phyloP scores from a whole-genome alignment of 1,140 invertebrate species.

The Scaptomyza montana region DNA sequence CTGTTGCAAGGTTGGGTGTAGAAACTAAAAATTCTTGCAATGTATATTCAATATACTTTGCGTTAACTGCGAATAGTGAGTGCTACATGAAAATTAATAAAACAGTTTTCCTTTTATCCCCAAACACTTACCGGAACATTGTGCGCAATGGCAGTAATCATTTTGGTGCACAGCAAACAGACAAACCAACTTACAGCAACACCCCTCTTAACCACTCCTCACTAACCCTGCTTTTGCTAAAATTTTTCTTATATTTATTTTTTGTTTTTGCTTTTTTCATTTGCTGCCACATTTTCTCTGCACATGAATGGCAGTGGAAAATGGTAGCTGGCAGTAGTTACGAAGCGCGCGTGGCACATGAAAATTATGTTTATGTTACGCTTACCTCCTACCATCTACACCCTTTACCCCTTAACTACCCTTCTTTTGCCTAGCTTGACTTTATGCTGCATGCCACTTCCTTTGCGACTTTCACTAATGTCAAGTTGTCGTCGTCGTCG shows the following conservation, averaged over 20 bases:
- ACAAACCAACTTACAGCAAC: background rate
- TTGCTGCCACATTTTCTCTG: background rate
- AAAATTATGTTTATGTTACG: constrained; percentile 77
- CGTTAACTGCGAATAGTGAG: constrained; percentile 60
- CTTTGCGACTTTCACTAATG: constrained; percentile 80
- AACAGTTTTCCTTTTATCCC: constrained; percentile 2
- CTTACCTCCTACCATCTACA: constrained; percentile 18
- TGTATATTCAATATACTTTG: constrained; percentile 25
- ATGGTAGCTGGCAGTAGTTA: constrained; percentile 33
- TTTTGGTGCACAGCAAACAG: constrained; percentile 36
- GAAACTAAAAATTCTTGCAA: constrained; percentile 42
- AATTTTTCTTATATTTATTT: background rate
- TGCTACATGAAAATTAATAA: constrained; percentile 63
- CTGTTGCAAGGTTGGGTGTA: too few relatives aligned
- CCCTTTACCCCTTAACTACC: background rate
- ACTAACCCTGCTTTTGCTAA: background rate
- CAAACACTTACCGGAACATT: constrained; percentile 5
- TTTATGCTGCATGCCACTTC: constrained; percentile 75
- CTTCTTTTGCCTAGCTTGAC: constrained; percentile 35
- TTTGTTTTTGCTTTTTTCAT: background rate
- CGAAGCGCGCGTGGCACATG: constrained; percentile 66
- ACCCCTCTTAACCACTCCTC: background rate
- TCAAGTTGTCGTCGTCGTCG: constrained; percentile 72
- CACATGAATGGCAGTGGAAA: constrained; percentile 10
- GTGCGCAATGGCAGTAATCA: constrained; percentile 51